Base-by-base conservation (phyloP, 2,888 invertebrate genomes). In the Proisotoma minuta region DNA sequence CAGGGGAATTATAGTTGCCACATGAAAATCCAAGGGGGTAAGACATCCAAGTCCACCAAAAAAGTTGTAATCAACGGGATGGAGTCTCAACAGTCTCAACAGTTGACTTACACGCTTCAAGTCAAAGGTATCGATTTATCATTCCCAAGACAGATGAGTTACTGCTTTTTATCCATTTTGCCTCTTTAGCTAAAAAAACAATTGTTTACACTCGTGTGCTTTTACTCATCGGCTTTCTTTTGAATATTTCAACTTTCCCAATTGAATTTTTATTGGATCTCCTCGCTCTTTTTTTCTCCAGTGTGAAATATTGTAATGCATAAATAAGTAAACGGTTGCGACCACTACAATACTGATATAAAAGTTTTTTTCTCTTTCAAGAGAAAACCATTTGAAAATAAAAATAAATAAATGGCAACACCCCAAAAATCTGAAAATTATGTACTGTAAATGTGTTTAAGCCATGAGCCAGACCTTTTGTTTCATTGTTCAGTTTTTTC, bases 1-100 rank as follows among this genome's bases (percentile, higher is more conserved):
- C 60, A 57, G 50, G 71, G 71, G 54, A 73, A 71, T 66, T 73
- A 71, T 64, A 68, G 68, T 59, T 73, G 73, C 64, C 70, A 71
- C 58, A 60, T 66, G 26, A 67, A 66, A 53, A 49, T 49, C 12
- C 54, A 39, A 54, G 58, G 57, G 43, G 60, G 60, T 49, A 60
- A 51, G 54, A 60, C 60, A 59, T 63, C 66, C 52, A 66, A 63
- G 50, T 54, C 66, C 54, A 57, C 66, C 26, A 57, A 53, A 59
- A 67, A 64, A 59, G 64, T 59, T 62, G 64, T 64, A 64, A 67
- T 64, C 67, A 67, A 60, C 62, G 69, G 69, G 63, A 69, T 69
- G 66, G 69, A 69, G 58, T 51, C 59, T 56, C 23, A 52, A 60
- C 56, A 59, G n/a, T 59, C 61, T 22, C 61, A 60, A 34, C 61